Base-by-base conservation (phyloP, 2,797 vertebrate genomes). In the Paguma larvata region DNA sequence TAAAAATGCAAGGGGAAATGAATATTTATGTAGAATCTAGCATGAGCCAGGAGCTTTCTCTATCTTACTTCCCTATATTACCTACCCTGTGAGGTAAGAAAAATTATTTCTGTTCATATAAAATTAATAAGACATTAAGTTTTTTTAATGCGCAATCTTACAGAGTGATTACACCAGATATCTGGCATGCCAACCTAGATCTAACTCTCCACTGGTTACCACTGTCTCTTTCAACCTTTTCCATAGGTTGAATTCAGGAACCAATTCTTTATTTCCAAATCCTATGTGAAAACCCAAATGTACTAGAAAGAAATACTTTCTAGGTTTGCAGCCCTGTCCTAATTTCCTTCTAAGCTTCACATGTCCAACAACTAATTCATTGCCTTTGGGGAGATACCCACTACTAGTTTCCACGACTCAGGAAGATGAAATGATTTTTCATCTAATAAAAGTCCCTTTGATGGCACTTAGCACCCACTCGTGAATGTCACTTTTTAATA, bases 401-500 rank as follows among this genome's bases (percentile, higher is more conserved):
- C 53, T 4, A 9, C 11, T 38, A n/a, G 16, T 23, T 3, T 48
- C 23, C 32, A 73, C 63, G 34, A 85, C 23, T 78, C 51, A 25
- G 10, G 34, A 30, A 85, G 67, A 84, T 91, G 16, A 94, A 89
- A 82, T 67, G 25, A 78, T 70, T 82, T 38, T 91, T 34, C 65
- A 62, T 51, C 82, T 96, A 87, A 98, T 56, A 92, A 46, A 85
- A 92, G 41, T 84, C 83, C 27, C 30, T 91, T 96, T 92, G 73
- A 94, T 94, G 25, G 34, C 27, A 91, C 18, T 91, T 88, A 89
- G 46, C 4, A 84, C 2, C 0, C 30, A 93, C 27, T 91, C 85
- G 85, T 84, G n/a, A 94, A 87, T 95, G 70, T 85, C 75, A 96
- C 93, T 96, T 91, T 91, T 83, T 89, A 93, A 92, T 94, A 96